These are phyloP conservation scores for Dreissena rostriformis DNA, from an alignment of 1,140 invertebrate species.

Conservation along the genomic window DNA sequence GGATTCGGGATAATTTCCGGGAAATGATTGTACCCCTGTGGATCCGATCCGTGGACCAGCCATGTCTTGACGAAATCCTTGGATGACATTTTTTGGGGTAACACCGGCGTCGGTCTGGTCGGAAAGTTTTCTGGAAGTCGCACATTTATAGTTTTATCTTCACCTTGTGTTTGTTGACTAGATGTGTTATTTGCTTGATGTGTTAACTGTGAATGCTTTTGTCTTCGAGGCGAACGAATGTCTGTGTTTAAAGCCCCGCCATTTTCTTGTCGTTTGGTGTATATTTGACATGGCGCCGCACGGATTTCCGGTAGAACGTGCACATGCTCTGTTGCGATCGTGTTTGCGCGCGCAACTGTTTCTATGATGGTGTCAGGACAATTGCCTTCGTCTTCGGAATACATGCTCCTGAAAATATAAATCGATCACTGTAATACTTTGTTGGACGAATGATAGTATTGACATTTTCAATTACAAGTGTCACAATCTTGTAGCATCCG, in stretches of 20 bases:
- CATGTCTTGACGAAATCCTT: constrained; percentile 57
- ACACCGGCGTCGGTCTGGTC: constrained; percentile 1
- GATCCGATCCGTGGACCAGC: constrained; percentile 50
- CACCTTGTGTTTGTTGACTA: neutral
- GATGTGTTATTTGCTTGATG: constrained; percentile 5
- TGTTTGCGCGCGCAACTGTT: constrained; percentile 51
- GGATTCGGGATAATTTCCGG: constrained; percentile 44
- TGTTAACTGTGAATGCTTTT: constrained; percentile 1
- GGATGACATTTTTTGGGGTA: constrained; percentile 53
- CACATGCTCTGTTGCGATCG: constrained; percentile 4
- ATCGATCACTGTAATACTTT: too few species aligned
- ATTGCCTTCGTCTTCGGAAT: constrained; percentile 41
- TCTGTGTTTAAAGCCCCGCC: neutral
- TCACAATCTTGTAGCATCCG: too few species aligned
- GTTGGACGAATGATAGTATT: too few species aligned
- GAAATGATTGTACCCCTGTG: constrained; percentile 45
- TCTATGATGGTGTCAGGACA: constrained; percentile 49
- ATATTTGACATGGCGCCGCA: constrained; percentile 48
- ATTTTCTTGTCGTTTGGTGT: constrained; percentile 29
- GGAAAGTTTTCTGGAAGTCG: constrained; percentile 44
- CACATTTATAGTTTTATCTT: constrained; percentile 41
- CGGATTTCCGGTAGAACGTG: constrained; percentile 52
- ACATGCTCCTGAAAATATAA: constrained; percentile 48
- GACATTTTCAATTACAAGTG: too few species aligned
- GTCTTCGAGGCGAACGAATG: neutral